Evolutionary conservation across 2,888 invertebrate genomes (phyloP), one percentile per base, ranked within the genome.

Genomic region (Crioceris asparagi): DNA sequence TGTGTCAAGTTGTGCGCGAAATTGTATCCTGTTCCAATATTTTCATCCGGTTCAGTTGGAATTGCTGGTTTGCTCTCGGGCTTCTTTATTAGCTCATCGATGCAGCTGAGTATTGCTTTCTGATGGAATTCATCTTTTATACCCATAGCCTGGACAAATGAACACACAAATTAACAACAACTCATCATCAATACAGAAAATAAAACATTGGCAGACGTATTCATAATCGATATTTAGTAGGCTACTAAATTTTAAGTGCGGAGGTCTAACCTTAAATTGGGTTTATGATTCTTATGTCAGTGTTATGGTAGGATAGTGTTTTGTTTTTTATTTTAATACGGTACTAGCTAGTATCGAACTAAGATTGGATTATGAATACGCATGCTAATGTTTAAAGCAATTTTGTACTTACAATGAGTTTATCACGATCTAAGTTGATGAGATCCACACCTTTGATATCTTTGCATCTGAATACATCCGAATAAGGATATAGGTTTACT

Each of bases 71-170:
- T 48, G 25, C 59, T 60, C 37, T 61, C 61, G n/a, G 55, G 53
- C 48, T 60, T 60, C 41, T 58, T 55, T 17, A 58, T 40, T 37
- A 83, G 65, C 57, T 81, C 80, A 55, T 76, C 75, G 46, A 82
- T 72, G 59, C 79, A 76, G 29, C 73, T 69, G 46, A 82, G 62
- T 51, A 83, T 74, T 35, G 78, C 72, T 54, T 72, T 74, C 55
- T 80, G 78, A 59, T 81, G 80, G 55, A 77, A 80, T 46, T 77
- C 77, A 65, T 82, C 80, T 57, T 76, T 75, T 53, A 83, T 77
- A 46, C 81, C 81, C 76, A 82, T 77, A 57, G 71, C 75, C 82
- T 83, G 63, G 6, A 44, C 42, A 35, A 35, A 30, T n/a, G n/a
- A n/a, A n/a, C n/a, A n/a, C n/a, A n/a, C n/a, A n/a, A n/a, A n/a